Evolutionary conservation across 2,888 invertebrate genomes (phyloP).

Genomic region (Branchipolynoe longqiensis): DNA sequence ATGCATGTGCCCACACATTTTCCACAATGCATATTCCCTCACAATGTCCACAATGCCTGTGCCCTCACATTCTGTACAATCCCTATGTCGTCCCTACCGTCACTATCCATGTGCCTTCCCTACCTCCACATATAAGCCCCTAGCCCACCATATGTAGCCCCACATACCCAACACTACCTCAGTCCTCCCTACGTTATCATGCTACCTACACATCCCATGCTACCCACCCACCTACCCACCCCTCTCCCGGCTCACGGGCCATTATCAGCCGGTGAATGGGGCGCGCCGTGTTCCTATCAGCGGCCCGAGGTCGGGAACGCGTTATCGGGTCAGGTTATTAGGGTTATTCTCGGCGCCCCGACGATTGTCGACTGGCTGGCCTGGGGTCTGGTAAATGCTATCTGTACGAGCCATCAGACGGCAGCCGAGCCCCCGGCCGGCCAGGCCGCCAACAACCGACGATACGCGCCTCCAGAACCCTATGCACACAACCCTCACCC

Average conservation of each 20-base stretch:
- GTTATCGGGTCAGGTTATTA: conserved; percentile 38
- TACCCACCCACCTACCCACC: no score
- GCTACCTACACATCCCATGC: no score
- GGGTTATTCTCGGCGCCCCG: conserved; percentile 11
- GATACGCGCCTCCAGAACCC: no score
- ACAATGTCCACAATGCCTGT: no score
- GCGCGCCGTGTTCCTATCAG: neutral
- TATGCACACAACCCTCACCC: neutral
- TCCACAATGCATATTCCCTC: no score
- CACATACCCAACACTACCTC: neutral
- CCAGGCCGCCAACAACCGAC: neutral
- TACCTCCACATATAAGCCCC: no score
- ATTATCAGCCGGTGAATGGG: neutral
- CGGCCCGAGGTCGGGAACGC: neutral
- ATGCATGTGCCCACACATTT: no score
- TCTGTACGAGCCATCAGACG: neutral
- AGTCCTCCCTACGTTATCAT: neutral
- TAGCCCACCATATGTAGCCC: no score
- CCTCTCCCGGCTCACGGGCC: no score
- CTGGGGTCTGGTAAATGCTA: conserved; percentile 14
- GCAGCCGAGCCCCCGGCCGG: neutral
- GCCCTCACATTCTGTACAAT: no score
- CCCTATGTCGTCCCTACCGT: no score
- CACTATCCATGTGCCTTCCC: no score
- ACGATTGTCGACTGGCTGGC: conserved; percentile 5